phyloP scores from a whole-genome alignment of 2,888 invertebrate species.

The Molanna angustata region DNA sequence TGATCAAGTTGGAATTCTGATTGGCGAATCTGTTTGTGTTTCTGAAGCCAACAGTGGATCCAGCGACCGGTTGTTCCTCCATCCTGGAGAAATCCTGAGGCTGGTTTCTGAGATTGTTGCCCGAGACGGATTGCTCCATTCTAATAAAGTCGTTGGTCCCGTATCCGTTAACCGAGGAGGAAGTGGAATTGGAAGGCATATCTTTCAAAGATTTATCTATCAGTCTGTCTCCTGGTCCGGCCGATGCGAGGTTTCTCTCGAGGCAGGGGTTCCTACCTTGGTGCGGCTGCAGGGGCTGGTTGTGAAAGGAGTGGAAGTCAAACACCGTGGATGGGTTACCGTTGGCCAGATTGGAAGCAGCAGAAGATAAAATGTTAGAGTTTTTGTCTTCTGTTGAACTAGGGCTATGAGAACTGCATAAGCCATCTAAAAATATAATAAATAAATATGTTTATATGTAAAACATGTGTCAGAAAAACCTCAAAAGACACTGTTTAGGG shows the following conservation, averaged over 20 bases:
- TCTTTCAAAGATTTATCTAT: conserved; percentile 67
- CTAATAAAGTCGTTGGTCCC: conserved; percentile 26
- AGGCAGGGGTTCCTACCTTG: conserved; percentile 83
- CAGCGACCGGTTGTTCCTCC: conserved; percentile 3
- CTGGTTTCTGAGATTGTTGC: conserved; percentile 12
- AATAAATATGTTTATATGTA: no score
- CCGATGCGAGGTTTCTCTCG: conserved; percentile 67
- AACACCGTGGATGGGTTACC: conserved; percentile 10
- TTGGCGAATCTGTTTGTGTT: conserved; percentile 19
- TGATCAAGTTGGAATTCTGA: conserved; percentile 9
- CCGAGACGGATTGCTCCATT: conserved; percentile 17
- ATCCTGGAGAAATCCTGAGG: conserved; percentile 30
- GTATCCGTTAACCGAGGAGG: conserved; percentile 23
- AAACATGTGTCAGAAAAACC: no score
- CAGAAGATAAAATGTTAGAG: conserved; percentile 26
- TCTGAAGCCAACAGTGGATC: background rate
- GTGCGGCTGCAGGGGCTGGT: conserved; percentile 68
- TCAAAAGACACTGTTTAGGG: no score
- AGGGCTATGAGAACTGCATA: conserved; percentile 23
- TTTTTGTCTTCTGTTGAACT: conserved; percentile 29
- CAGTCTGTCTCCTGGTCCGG: conserved; percentile 53
- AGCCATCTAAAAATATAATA: conserved; percentile 21
- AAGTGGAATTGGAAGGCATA: conserved; percentile 25
- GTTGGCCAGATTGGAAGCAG: conserved; percentile 1
- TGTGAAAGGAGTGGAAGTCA: conserved; percentile 19